phyloP scores from a whole-genome alignment of 2,888 invertebrate species.

The Pterobdella sp. region DNA sequence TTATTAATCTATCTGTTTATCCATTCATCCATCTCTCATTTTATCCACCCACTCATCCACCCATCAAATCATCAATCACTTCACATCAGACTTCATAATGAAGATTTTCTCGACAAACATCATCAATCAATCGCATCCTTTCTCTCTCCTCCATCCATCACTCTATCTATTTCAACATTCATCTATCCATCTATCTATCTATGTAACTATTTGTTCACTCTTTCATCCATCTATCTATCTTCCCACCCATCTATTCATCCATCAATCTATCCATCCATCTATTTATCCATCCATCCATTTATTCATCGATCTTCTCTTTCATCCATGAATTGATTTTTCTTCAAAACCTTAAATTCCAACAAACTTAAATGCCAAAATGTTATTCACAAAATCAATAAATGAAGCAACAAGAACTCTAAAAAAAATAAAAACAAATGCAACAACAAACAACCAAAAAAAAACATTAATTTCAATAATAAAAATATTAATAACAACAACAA shows the following conservation, averaged over 20 bases:
- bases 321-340: neutral
- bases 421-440: neutral
- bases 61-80: no score
- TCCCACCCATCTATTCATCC: neutral
- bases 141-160: neutral
- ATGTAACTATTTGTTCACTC: neutral
- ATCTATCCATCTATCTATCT: neutral
- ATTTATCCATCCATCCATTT: neutral
- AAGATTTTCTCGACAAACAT: neutral
- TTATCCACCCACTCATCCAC: neutral
- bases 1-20: no score
- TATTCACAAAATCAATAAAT: no score
- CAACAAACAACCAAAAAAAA: neutral
- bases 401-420: no score
- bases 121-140: neutral
- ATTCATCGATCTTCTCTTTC: neutral
- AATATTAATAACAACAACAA: no score
- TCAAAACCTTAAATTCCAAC: neutral
- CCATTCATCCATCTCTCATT: neutral
- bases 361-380: neutral
- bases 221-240: neutral
- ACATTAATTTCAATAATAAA: neutral
- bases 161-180: neutral
- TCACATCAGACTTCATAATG: no score
- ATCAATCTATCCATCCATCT: neutral